Evolutionary conservation across 1,140 invertebrate species (phyloP).

Genomic region (Bombus polaris): DNA sequence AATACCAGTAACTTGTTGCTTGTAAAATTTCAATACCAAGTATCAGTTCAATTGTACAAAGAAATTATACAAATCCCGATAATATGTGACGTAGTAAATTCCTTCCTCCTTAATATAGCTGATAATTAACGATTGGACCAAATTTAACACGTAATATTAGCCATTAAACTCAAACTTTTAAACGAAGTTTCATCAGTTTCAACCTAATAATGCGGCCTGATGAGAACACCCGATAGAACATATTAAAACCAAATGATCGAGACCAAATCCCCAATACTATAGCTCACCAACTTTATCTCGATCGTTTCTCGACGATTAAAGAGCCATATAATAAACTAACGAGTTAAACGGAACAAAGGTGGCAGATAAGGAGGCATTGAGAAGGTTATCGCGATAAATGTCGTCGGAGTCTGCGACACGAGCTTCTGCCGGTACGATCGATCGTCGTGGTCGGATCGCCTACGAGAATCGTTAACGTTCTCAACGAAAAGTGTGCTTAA

Average conservation of each 20-base stretch:
- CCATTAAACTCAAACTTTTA: background rate
- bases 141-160: background rate
- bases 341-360: background rate
- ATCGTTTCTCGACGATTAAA: background rate
- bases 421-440: background rate
- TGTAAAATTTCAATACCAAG: too few relatives aligned
- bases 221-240: background rate
- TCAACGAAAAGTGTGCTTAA: conserved; percentile 38
- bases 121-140: background rate
- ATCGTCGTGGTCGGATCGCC: background rate
- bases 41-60: too few relatives aligned
- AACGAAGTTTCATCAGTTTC: background rate
- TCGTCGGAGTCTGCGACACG: too few relatives aligned
- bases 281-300: too few relatives aligned
- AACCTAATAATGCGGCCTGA: too few relatives aligned
- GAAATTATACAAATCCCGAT: too few relatives aligned
- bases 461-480: conserved; percentile 30
- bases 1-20: too few relatives aligned
- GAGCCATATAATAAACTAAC: background rate
- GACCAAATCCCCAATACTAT: background rate
- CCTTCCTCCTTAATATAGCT: background rate
- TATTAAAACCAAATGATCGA: background rate
- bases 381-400: background rate
- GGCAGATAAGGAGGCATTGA: background rate
- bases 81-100: background rate